Percentiles rank a stretch among this genome's conserved stretches.
These are phyloP conservation scores for Polyploca ridens DNA, from an alignment of 2,888 invertebrate genomes.

Conservation along the genomic window DNA sequence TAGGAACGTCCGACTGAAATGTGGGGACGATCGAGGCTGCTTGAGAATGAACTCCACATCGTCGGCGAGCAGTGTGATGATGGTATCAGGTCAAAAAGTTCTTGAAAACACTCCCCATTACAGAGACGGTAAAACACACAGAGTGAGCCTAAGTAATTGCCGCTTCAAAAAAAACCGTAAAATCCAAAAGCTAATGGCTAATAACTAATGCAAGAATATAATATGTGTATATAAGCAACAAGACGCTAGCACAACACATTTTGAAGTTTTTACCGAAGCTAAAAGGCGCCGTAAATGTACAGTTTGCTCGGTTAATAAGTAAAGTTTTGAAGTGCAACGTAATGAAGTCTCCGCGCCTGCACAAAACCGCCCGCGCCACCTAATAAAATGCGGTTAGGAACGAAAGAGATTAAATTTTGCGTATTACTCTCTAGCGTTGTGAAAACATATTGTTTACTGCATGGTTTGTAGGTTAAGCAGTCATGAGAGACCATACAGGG, in stretches of 20 bases:
- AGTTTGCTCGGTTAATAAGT: conserved; percentile 41
- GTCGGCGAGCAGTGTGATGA: no score
- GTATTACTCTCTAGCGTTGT: not conserved
- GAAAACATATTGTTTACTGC: not conserved
- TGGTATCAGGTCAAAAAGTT: no score
- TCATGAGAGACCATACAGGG: no score
- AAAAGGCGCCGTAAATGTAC: conserved; percentile 8
- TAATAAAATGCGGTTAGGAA: not conserved
- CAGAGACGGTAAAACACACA: no score
- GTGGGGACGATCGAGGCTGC: no score
- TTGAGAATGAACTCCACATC: no score
- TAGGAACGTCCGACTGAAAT: no score
- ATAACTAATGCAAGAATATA: not conserved
- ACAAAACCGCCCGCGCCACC: not conserved
- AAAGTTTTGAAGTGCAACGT: conserved; percentile 43
- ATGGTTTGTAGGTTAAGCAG: not conserved
- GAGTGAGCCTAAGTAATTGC: no score
- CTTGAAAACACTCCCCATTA: no score
- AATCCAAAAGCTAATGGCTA: no score
- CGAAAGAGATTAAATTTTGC: not conserved
- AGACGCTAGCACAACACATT: not conserved
- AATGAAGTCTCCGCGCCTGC: conserved; percentile 23
- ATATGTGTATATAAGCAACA: not conserved
- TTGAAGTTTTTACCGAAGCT: not conserved
- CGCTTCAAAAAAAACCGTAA: no score